Evolutionary conservation across 2,113 vertebrate species (phyloP).

Genomic region (Cavia porcellus): DNA sequence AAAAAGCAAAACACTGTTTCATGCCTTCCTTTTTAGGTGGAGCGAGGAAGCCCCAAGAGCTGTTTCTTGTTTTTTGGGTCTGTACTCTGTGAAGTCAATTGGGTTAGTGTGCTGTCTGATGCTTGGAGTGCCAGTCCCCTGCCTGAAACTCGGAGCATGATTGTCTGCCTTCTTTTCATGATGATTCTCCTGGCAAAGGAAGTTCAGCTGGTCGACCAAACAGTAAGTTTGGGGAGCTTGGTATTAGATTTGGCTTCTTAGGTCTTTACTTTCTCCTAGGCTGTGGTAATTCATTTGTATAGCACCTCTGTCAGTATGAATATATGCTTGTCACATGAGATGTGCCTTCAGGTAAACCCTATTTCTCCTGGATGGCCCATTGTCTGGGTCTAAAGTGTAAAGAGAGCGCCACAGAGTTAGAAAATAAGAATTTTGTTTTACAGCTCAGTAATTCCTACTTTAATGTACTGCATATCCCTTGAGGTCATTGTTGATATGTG

Average conservation of each 20-base stretch:
- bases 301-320: accelerated
- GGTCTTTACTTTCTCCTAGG: background rate
- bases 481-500: background rate
- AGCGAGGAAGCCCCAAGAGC: slow-evolving; percentile 98
- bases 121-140: slow-evolving; percentile 90
- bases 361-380: background rate
- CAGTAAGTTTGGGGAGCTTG: slow-evolving; percentile 86
- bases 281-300: background rate
- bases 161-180: slow-evolving; percentile 96
- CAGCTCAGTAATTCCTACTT: slow-evolving; percentile 42
- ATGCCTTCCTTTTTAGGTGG: slow-evolving; percentile 89
- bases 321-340: background rate
- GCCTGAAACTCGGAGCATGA: slow-evolving; percentile 90
- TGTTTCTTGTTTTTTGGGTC: slow-evolving; percentile 97
- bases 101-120: slow-evolving; percentile 95
- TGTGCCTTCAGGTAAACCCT: background rate
- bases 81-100: slow-evolving; percentile 96
- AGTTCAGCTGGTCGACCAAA: slow-evolving; percentile 90
- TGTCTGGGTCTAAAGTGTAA: background rate
- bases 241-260: background rate
- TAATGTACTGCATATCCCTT: background rate
- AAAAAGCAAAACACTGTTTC: background rate
- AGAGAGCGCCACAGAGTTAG: background rate
- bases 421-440: slow-evolving; percentile 15
- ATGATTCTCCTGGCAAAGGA: slow-evolving; percentile 96